Evolutionary conservation across 2,797 vertebrate genomes (phyloP).

Genomic region (Gobionotothen gibberifrons): DNA sequence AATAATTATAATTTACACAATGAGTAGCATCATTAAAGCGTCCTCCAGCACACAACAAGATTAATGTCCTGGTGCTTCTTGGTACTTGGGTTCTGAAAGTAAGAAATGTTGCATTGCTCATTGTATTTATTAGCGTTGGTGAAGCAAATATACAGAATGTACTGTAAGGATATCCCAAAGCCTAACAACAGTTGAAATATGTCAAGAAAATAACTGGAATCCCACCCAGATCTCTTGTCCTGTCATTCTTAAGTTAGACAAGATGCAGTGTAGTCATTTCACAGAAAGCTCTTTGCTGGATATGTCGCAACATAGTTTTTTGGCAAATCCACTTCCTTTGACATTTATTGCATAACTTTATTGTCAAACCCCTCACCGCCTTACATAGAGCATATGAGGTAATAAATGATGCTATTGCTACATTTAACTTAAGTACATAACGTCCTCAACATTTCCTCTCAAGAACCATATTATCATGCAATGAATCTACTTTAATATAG

Average conservation of each 20-base stretch:
- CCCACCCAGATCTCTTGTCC: conserved; percentile 4
- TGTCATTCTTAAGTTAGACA: conserved; percentile 14
- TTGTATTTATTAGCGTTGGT: not conserved
- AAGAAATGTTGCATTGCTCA: not conserved
- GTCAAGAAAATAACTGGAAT: not conserved
- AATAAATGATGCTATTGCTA: no score
- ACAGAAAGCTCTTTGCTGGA: conserved; percentile 22
- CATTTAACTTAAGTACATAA: no score
- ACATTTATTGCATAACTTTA: conserved; percentile 47
- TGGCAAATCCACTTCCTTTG: conserved; percentile 42
- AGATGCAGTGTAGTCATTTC: conserved; percentile 22
- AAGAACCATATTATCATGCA: no score
- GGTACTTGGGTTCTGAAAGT: not conserved
- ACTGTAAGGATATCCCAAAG: not conserved
- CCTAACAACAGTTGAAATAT: not conserved
- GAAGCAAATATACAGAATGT: not conserved
- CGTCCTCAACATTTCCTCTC: no score
- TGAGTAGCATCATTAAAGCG: no score
- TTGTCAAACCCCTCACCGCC: conserved; percentile 7
- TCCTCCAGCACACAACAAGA: not conserved
- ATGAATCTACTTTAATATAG: no score
- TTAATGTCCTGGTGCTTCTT: no score
- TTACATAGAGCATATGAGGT: no score
- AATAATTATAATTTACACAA: no score
- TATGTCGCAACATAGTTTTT: conserved; percentile 42